These are phyloP conservation scores for Sigmodon hispidus DNA, from an alignment of 2,113 vertebrate genomes.

Conservation along the genomic window DNA sequence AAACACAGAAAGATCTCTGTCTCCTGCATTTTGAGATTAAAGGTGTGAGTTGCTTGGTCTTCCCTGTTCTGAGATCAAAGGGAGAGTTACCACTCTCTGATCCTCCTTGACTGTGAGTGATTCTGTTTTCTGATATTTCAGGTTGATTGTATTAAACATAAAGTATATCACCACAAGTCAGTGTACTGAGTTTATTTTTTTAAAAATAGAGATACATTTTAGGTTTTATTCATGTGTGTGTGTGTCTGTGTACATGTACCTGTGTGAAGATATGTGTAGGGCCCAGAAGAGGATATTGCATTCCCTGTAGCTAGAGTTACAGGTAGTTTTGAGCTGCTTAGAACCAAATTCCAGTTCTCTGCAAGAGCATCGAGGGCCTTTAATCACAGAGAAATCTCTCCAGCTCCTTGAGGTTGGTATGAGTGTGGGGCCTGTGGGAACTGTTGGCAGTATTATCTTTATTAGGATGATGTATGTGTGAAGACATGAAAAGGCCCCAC, in stretches of 20 bases:
- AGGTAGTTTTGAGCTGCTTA: neutral
- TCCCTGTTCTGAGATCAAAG: too few species aligned
- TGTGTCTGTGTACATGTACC: accelerated
- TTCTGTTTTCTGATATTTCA: too few species aligned
- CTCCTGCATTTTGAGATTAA: too few species aligned
- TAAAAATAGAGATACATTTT: neutral
- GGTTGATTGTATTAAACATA: too few species aligned
- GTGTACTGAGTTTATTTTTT: neutral
- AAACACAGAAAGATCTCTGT: too few species aligned
- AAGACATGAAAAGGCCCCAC: neutral
- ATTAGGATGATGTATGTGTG: accelerated
- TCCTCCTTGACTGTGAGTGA: too few species aligned
- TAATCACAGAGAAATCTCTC: neutral
- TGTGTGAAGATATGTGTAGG: neutral
- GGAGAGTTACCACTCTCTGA: too few species aligned
- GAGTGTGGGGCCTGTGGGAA: too few species aligned
- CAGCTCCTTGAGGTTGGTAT: neutral
- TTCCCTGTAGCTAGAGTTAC: neutral
- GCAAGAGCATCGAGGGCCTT: neutral
- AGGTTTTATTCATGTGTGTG: neutral
- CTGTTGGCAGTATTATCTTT: neutral
- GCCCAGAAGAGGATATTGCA: neutral
- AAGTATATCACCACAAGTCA: too few species aligned
- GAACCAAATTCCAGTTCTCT: neutral
- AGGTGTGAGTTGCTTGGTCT: too few species aligned